Conservation (phyloP, 2,113 vertebrate genomes). For the Tenrec ecaudatus region DNA sequence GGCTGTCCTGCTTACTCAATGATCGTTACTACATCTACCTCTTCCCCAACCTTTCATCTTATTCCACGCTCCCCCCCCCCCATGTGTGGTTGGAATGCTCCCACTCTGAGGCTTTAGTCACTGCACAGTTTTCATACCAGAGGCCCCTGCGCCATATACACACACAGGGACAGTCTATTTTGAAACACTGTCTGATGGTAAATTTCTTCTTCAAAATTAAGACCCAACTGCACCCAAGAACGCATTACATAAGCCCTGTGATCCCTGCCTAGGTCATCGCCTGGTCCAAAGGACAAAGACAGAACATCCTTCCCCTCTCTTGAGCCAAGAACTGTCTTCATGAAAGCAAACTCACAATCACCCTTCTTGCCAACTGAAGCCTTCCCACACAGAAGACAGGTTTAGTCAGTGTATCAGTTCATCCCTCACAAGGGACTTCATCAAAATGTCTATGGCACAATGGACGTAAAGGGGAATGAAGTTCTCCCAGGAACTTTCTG, state of each 20-base stretch:
- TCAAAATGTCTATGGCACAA: too few species aligned
- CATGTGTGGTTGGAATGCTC: not conserved
- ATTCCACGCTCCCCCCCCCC: not conserved
- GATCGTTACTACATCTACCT: not conserved
- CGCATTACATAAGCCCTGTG: not conserved
- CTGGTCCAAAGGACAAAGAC: not conserved
- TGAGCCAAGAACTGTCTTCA: not conserved
- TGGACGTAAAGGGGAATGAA: too few species aligned
- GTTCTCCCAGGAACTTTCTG: too few species aligned
- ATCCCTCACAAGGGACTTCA: not conserved
- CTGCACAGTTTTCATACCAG: not conserved
- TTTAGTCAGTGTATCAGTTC: not conserved
- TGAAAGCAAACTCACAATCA: not conserved
- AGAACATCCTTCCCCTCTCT: not conserved
- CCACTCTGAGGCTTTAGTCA: not conserved
- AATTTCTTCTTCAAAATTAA: conserved; percentile 42
- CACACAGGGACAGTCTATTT: conserved; percentile 18
- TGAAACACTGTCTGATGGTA: conserved; percentile 17
- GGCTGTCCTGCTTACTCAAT: not conserved
- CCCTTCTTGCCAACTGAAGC: not conserved
- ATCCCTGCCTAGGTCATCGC: not conserved
- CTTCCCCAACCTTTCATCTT: not conserved
- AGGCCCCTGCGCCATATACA: not conserved
- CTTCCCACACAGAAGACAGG: not conserved
- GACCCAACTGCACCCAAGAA: not conserved